Evolutionary conservation across 2,888 invertebrate species (phyloP), one percentile per base, ranked within the genome.

Genomic region (Aphodius sticticus): DNA sequence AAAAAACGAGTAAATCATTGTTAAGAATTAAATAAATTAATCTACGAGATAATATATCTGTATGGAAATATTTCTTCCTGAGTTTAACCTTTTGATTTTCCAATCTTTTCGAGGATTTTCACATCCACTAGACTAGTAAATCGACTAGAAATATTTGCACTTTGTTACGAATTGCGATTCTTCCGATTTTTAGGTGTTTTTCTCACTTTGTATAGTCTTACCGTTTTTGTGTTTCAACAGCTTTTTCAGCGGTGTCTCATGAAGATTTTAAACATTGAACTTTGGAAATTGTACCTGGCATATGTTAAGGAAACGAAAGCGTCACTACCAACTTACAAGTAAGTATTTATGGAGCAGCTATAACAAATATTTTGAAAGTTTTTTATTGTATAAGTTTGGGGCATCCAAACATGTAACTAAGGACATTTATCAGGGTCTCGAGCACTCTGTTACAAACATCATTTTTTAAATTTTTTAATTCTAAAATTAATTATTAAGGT

Each of bases 251-350:
- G 99, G 84, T 99, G 99, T 90, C 93, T 99, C 79, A 97, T 99
- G 91, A 98, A 98, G 93, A 99, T 99, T 84, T 93, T 99, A 81
- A 99, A 99, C 91, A 99, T 99, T 83, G 99, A 99, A 89, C 91
- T 99, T 83, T 99, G 99, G 99, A 96, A 99, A 88, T 92, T 98
- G 78, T 99, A 99, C 90, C 93, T 99, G 81, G 95, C 95, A 85
- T 99, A 99, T 90, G 98, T 99, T 69, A 97, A 98, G 90, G 99
- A 99, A 88, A 99, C 99, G 0, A 98, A 98, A 89, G 95, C 97
- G 77, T 95, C 96, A 86, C 92, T 98, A 84, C 95, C 96, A 0
- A 96, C 96, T 0, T 98, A 97, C 91, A 97, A 97, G 97, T 97
- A 92, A 91, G 94, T 92, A 85, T 81, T 69, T 72, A 72, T 7